Evolutionary conservation across 2,888 invertebrate genomes (phyloP), one percentile per base, ranked within the genome.

Genomic region (Dugesia japonica): DNA sequence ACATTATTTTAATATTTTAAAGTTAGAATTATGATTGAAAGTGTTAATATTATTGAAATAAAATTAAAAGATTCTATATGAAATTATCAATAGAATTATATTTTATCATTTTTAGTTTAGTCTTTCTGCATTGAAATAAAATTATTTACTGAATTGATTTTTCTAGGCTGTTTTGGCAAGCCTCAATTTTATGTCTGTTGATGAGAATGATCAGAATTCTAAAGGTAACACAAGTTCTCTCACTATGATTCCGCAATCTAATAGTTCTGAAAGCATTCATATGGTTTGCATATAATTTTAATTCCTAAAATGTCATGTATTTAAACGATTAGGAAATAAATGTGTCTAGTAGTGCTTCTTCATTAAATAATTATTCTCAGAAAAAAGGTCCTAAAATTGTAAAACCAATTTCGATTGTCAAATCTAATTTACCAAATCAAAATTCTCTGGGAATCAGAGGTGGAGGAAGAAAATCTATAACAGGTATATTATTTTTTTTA

Each of bases 361-460:
- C 56, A 56, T 56, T 56, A 56, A 56, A 56, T 56, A 56, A 56
- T 56, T 56, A 56, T 56, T 56, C 56, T 56, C 23, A 56, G 20
- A 56, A 56, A 56, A 56, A 56, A n/a, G 56, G 56, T 23, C 56
- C 56, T 20, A 56, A 56, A 56, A 56, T 56, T 56, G n/a, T 56
- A 1, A 56, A 56, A 56, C 56, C 56, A 56, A n/a, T 1, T 13
- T 23, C 23, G n/a, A 56, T 1, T 56, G 56, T 23, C 17, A 56
- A 56, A 56, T 56, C 56, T 9, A 56, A 4, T 56, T 20, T n/a
- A 56, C 56, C 56, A 56, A n/a, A n/a, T n/a, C n/a, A n/a, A n/a
- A 56, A 23, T 56, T n/a, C 56, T n/a, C 4, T 56, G 1, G 56
- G 56, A 9, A 56, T 56, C 23, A n/a, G 56, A 20, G 56, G 56